Conservation (phyloP, 2,113 vertebrate species). For the Zosterops lateralis region DNA sequence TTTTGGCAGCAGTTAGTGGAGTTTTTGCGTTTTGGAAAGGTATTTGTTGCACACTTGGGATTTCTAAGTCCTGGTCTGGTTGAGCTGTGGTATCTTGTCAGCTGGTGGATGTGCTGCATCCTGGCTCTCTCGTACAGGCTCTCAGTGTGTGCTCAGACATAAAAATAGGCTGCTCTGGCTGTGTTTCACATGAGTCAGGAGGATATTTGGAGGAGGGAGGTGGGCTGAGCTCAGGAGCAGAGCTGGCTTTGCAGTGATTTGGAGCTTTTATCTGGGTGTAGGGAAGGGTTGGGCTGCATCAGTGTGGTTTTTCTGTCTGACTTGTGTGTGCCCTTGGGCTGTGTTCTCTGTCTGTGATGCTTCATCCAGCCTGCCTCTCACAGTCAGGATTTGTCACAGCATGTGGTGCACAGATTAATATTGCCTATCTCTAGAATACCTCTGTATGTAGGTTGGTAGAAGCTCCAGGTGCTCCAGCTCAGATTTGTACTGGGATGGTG, state of each 20-base stretch:
- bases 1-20: background rate
- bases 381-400: background rate
- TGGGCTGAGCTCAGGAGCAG: conserved; percentile 39
- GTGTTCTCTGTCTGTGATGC: background rate
- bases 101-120: background rate
- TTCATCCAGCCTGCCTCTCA: background rate
- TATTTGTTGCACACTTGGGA: background rate
- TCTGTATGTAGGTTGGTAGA: background rate
- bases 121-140: background rate
- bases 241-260: background rate
- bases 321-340: background rate
- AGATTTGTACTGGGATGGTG: background rate
- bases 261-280: background rate
- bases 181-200: conserved; percentile 12
- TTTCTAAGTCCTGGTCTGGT: background rate
- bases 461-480: background rate
- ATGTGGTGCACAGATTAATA: background rate
- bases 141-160: background rate
- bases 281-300: background rate
- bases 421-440: background rate
- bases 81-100: background rate
- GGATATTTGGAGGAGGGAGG: conserved; percentile 32
- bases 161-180: conserved; percentile 28
- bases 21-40: background rate
- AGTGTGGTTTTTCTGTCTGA: background rate